Evolutionary conservation across 2,113 vertebrate species (phyloP).

Genomic region (Enhydra lutris): DNA sequence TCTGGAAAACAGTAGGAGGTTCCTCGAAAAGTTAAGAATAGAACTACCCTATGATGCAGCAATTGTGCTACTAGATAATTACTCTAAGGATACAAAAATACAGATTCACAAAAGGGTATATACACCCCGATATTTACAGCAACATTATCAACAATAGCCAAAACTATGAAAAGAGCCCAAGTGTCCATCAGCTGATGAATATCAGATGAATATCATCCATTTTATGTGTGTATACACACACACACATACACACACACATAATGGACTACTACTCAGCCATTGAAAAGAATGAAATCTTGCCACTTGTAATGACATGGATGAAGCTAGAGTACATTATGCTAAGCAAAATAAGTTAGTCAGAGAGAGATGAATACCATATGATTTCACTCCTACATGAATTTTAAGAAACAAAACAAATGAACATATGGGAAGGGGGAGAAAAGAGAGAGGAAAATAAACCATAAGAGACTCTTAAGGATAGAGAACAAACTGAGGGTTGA

Average conservation of each 20-base stretch:
- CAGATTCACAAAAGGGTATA: neutral
- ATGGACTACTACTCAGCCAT: neutral
- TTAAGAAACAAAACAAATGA: neutral
- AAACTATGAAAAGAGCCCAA: neutral
- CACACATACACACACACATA: neutral
- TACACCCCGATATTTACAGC: neutral
- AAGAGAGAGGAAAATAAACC: neutral
- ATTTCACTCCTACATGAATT: neutral
- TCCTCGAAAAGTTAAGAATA: neutral
- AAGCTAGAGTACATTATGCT: neutral
- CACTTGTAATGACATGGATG: neutral
- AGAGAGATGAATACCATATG: neutral
- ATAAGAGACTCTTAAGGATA: neutral
- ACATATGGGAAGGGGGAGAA: neutral
- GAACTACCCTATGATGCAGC: neutral
- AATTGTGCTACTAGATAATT: neutral
- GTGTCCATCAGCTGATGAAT: neutral
- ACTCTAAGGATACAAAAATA: neutral
- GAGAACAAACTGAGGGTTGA: neutral
- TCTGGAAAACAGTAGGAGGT: neutral
- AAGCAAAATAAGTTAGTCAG: neutral
- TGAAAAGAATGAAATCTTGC: neutral
- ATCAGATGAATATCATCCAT: no score
- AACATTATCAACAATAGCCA: neutral
- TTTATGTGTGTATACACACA: fast-evolving